Percentiles rank a stretch among this genome's conserved stretches.
These are phyloP conservation scores for Protaetia brevitarsis DNA, from an alignment of 1,140 invertebrate species.

Conservation along the genomic window DNA sequence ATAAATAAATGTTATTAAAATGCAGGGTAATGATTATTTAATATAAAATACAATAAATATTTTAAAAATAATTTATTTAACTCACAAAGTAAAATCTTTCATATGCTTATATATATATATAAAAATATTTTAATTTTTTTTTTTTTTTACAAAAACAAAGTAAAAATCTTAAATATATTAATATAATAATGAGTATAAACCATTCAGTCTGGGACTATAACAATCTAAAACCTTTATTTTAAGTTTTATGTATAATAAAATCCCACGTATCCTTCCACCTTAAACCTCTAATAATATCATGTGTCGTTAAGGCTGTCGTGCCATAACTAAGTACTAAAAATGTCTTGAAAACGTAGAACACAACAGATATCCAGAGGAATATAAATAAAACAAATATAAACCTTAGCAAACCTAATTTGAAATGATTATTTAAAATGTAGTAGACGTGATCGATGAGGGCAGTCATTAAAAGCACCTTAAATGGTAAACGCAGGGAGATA, in stretches of 20 bases:
- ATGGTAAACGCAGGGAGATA: constrained; percentile 91
- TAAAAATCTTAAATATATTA: not conserved
- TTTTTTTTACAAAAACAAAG: no score
- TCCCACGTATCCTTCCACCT: constrained; percentile 93
- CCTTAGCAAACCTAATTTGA: constrained; percentile 51
- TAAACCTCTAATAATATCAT: constrained; percentile 72
- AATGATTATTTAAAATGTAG: constrained; percentile 53
- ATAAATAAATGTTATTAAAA: constrained; percentile 13
- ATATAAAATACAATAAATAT: not conserved
- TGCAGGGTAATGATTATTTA: not conserved
- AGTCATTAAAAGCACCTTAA: constrained; percentile 78
- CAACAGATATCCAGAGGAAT: constrained; percentile 63
- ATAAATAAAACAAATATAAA: constrained; percentile 58
- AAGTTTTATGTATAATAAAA: constrained; percentile 79
- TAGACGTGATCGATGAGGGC: constrained; percentile 79
- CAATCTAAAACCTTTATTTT: constrained; percentile 21
- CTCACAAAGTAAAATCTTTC: not conserved
- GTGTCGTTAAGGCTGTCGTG: constrained; percentile 65
- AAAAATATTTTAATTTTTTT: no score
- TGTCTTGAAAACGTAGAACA: constrained; percentile 71
- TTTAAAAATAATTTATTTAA: not conserved
- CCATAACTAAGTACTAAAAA: constrained; percentile 85
- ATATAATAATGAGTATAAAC: no score
- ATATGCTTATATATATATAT: no score
- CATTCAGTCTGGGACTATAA: not conserved